Conservation (phyloP, 2,888 invertebrate genomes). For the Macrophya annulata region DNA sequence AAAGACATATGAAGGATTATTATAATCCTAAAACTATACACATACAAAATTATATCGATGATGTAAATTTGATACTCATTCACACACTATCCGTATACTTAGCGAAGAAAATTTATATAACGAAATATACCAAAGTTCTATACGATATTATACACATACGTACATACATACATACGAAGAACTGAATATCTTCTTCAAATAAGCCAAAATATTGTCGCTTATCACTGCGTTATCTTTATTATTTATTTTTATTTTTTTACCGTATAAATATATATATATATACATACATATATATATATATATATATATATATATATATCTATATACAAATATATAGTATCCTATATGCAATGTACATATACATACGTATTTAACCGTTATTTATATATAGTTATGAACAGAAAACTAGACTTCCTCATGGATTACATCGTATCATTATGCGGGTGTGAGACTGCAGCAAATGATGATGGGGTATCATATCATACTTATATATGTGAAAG, state of each 20-base stretch:
- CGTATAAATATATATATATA: not conserved
- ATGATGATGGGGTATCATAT: not conserved
- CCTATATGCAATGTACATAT: not conserved
- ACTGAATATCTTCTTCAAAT: slow-evolving; percentile 12
- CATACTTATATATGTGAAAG: not conserved
- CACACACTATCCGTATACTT: not conserved
- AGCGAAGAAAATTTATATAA: not conserved
- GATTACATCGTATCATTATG: not conserved
- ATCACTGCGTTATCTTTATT: slow-evolving; percentile 18
- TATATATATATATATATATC: not conserved
- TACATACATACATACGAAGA: not conserved
- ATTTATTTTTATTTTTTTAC: not conserved
- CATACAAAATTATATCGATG: not conserved
- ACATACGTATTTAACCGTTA: slow-evolving; percentile 8
- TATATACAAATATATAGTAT: not conserved
- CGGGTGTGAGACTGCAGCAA: slow-evolving; percentile 9
- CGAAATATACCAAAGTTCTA: not conserved
- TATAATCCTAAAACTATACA: too few relatives aligned
- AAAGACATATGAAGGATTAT: not conserved
- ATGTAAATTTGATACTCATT: not conserved
- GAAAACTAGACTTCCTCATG: not conserved
- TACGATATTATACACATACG: not conserved
- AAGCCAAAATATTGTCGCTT: not conserved
- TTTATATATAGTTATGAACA: not conserved
- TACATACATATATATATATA: not conserved